Evolutionary conservation across 2,797 vertebrate species (phyloP).

Genomic region (Sphenodon punctatus): DNA sequence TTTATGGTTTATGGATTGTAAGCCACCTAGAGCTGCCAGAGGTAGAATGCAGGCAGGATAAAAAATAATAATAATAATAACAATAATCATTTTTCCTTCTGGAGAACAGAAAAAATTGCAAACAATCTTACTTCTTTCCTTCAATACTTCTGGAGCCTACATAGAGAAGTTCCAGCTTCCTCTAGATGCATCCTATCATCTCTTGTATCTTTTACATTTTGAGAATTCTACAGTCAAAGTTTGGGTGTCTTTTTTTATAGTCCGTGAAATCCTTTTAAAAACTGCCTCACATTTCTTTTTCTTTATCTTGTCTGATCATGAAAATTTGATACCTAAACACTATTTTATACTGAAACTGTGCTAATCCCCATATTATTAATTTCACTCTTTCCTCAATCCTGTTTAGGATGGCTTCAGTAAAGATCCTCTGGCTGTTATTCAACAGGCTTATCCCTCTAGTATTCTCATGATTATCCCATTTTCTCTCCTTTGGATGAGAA

Average conservation of each 20-base stretch:
- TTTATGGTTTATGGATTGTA: too few species aligned
- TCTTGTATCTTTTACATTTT: conserved; percentile 17
- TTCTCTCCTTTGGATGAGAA: conserved; percentile 52
- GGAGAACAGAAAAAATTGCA: neutral
- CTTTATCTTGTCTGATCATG: neutral
- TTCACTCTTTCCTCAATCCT: conserved; percentile 60
- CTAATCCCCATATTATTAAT: conserved; percentile 62
- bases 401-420: conserved; percentile 59
- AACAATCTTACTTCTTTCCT: conserved; percentile 39
- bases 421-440: conserved; percentile 62
- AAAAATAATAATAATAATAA: too few species aligned
- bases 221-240: neutral
- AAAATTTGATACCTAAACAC: conserved; percentile 21
- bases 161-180: neutral
- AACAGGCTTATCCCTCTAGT: conserved; percentile 54
- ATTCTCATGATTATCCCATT: conserved; percentile 64
- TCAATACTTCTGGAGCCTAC: neutral
- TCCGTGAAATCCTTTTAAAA: conserved; percentile 4
- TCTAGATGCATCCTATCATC: neutral
- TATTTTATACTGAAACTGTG: conserved; percentile 38
- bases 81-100: neutral
- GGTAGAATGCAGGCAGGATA: neutral
- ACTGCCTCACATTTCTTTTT: neutral
- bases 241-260: conserved; percentile 2
- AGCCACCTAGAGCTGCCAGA: too few species aligned